Conservation (phyloP, 2,888 invertebrate genomes). For the Drosophila suboccidentalis region DNA sequence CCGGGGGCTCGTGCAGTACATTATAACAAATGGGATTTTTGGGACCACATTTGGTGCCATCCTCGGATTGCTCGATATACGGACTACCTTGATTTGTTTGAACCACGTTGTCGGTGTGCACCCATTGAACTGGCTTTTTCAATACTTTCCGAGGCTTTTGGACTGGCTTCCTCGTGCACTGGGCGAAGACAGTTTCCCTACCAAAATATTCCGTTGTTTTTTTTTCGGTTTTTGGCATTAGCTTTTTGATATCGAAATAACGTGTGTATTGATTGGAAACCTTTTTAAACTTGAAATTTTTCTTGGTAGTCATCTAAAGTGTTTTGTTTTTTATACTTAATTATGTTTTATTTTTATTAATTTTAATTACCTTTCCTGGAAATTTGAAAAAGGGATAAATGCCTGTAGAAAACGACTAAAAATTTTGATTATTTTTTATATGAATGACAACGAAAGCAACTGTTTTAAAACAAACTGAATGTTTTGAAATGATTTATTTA, state of each 20-base stretch:
- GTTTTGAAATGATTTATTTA: neutral
- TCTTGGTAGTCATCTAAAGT: constrained; percentile 47
- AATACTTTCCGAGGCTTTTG: neutral
- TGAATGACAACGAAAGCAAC: constrained; percentile 38
- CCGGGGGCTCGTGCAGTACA: constrained; percentile 39
- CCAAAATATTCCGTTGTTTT: neutral
- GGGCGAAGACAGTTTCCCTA: constrained; percentile 15
- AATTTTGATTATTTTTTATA: constrained; percentile 36
- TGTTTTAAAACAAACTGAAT: constrained; percentile 1
- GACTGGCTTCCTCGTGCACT: neutral
- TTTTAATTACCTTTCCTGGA: constrained; percentile 32
- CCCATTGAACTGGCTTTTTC: constrained; percentile 24
- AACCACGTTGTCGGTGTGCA: neutral
- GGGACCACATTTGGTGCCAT: neutral
- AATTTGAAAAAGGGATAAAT: constrained; percentile 5
- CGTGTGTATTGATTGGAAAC: constrained; percentile 39
- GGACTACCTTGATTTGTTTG: constrained; percentile 17
- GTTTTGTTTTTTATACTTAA: neutral
- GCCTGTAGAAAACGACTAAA: constrained; percentile 5
- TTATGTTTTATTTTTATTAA: no score
- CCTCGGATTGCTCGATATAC: constrained; percentile 34
- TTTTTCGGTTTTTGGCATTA: neutral
- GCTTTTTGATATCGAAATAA: constrained; percentile 47
- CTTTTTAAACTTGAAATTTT: constrained; percentile 35
- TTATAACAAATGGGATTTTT: constrained; percentile 53